Base-by-base conservation (phyloP, 2,797 vertebrate species). In the Enteromius afrohamiltoni region DNA sequence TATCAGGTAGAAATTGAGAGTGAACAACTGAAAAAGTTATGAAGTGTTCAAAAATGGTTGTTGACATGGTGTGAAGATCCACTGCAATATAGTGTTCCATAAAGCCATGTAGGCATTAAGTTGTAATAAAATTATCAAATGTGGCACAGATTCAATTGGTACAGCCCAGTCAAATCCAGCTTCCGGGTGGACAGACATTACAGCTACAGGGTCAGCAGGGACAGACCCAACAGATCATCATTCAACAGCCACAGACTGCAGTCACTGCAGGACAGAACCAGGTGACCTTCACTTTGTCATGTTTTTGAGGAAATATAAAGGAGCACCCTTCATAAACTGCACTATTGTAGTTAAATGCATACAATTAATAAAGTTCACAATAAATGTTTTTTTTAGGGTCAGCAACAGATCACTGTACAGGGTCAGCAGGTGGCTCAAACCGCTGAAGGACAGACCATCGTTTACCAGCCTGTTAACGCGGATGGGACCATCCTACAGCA, bases 211-310 rank as follows among this genome's bases (percentile, higher is more conserved):
- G 97, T 70, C 97, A 98, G 90, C 98, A 99, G 93, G 98, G 97
- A 82, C 97, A 99, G 89, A 96, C 98, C 64, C 98, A 99, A 89
- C 98, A 99, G 92, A 99, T 99, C 92, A 99, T 99, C 93, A 99
- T 99, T 92, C 98, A 99, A 91, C 98, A 99, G 93, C 98, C 98
- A 23, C 98, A 99, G 94, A 96, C 97, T 0, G 98, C 96, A 6
- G 96, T 98, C 88, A 99, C 97, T 0, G 97, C 98, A 16, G 98
- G 98, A 88, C 98, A 99, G 93, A 99, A 96, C 90, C 98, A 99
- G 97, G 98, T 99, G 21, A 37, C n/a, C 29, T 74, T 74, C 10
- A 74, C 53, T 34, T 37, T 74, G 49, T 34, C 49, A 74, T 51
- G 13, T n/a, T 14, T 53, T 74, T 53, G 10, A 53, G 4, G 29